Base-by-base conservation (phyloP, 2,888 invertebrate genomes). In the Apoda limacodes region DNA sequence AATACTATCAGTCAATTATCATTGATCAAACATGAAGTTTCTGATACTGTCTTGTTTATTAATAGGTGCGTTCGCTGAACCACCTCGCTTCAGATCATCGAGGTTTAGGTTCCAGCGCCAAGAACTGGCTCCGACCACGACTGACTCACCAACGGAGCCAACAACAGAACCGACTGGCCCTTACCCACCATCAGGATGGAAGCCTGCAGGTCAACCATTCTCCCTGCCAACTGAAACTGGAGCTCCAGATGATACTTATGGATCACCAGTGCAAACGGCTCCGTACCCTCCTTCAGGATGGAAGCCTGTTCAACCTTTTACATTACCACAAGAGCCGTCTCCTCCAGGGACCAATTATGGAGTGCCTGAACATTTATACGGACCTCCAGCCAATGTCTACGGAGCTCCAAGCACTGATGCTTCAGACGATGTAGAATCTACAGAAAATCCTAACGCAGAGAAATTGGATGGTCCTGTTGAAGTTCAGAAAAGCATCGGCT, bases 401-500 rank as follows among this genome's bases (percentile, higher is more conserved):
- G 59, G 53, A 3, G 48, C 47, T 12, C 59, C 62, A 3, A 58
- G 46, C 3, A 48, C 69, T 2, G 66, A 66, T 10, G 62, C 66
- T 9, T 26, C 17, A 7, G 17, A 17, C 5, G 45, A 68, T 0
- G n/a, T n/a, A n/a, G n/a, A n/a, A n/a, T 58, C 63, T 0, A 72
- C 74, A 4, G 72, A 71, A 9, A 70, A 64, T 25, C 69, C 72
- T 36, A 55, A 65, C 36, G 60, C 63, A 1, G 75, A 76, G 37
- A 62, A 42, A 17, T 14, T 76, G 5, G 70, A 67, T 29, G 59
- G 75, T 20, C 61, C 72, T 5, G 62, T 78, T 2, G 74, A 82
- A 23, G 65, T 75, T 0, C 64, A 66, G 40, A 68, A 67, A 46
- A 85, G 86, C 22, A 64, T 68, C 14, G 87, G 86, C 3, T 71